These are phyloP conservation scores for Tetraneura akinire DNA, from an alignment of 1,140 invertebrate genomes.

Conservation along the genomic window DNA sequence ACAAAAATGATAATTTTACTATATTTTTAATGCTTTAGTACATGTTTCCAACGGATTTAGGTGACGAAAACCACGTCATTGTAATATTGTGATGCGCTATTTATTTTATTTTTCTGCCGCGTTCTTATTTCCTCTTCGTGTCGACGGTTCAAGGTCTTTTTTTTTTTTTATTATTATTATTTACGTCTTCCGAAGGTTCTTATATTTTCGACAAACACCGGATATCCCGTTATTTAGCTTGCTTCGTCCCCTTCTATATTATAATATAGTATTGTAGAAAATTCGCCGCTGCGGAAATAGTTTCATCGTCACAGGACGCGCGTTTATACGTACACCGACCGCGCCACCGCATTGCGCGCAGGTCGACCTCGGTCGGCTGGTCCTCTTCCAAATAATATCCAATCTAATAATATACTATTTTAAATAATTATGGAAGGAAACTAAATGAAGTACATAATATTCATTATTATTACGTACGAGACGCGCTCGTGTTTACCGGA, in stretches of 20 bases:
- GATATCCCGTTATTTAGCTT: conserved; percentile 22
- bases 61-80: conserved; percentile 14
- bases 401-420: neutral
- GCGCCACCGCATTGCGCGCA: too few species aligned
- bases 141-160: conserved; percentile 30
- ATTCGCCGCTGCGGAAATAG: neutral
- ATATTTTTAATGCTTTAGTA: too few species aligned
- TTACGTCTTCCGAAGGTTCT: neutral
- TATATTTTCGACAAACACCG: conserved; percentile 34
- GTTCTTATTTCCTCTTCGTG: conserved; percentile 25
- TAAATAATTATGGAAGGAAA: too few species aligned
- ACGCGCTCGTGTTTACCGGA: neutral
- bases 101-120: neutral
- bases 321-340: too few species aligned
- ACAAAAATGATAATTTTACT: neutral
- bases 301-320: neutral
- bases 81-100: conserved; percentile 6
- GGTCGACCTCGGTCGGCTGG: neutral
- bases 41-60: too few species aligned
- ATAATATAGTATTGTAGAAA: neutral
- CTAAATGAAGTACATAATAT: conserved; percentile 15
- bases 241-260: conserved; percentile 12
- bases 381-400: neutral
- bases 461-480: too few species aligned
- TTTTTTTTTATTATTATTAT: too few species aligned